Base-by-base conservation (phyloP, 2,797 vertebrate genomes). In the Pseudochirops corinnae region DNA sequence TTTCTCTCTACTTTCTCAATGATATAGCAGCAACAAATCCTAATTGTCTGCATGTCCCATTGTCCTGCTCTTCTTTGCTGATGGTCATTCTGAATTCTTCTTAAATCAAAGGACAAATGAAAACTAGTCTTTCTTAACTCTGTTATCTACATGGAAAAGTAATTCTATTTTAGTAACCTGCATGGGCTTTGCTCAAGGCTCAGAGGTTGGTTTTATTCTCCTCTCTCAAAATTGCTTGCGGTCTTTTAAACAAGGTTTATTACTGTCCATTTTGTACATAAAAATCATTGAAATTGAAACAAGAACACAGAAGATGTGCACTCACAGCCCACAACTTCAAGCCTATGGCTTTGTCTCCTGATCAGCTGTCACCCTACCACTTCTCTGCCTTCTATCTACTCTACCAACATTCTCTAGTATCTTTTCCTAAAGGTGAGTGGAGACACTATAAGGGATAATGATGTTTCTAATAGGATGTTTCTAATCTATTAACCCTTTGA, bases 91-190 rank as follows among this genome's bases (percentile, higher is more conserved):
- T 82, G n/a, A 82, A 29, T 29, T 33, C 92, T 74, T 94, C 93
- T 82, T 57, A 87, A 92, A 58, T 93, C 90, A 29, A 55, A 82
- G 93, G 67, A 96, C 94, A 95, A 90, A 95, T 96, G 60, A 92
- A 96, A 97, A 94, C 96, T 95, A 96, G 95, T 39, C n/a, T 82
- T n/a, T 82, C 18, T 82, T 82, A 82, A 82, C n/a, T 46, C n/a
- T 24, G 67, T 82, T 82, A 93, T 52, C 90, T 92, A 82, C 1
- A 50, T 91, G 14, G 74, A 94, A 67, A 93, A 95, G 92, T 0
- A 93, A 93, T 94, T 91, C 62, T 91, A 92, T 57, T 67, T 74
- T 74, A 74, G 62, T 7, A n/a, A 74, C 33, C 62, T 74, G 67
- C 18, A 82, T 82, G 18, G 67, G 18, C 7, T 82, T 82, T 82